Conservation (phyloP, 2,888 invertebrate species). For the Pandemis corylana region DNA sequence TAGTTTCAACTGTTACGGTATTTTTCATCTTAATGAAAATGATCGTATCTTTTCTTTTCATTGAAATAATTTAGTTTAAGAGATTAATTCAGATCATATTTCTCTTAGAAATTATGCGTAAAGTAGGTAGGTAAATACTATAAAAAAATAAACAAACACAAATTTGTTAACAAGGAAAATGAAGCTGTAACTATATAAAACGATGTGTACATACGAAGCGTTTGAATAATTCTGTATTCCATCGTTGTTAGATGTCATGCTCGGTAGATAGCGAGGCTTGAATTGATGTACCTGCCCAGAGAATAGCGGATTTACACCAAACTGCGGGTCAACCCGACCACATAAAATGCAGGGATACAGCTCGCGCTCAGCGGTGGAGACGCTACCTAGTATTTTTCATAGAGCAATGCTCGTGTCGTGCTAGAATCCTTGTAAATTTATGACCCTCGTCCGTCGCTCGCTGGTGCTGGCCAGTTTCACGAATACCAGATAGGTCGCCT, state of each 20-base stretch:
- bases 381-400: slow-evolving; percentile 75
- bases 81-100: too few species aligned
- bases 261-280: slow-evolving; percentile 6
- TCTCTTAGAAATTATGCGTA: background rate
- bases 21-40: background rate
- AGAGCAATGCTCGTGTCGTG: slow-evolving; percentile 74
- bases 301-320: slow-evolving; percentile 36
- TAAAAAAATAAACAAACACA: background rate
- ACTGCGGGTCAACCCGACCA: slow-evolving; percentile 28
- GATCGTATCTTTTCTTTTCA: background rate
- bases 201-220: background rate
- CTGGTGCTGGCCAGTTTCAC: slow-evolving; percentile 70
- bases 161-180: background rate
- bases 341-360: slow-evolving; percentile 43
- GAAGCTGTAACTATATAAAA: slow-evolving; percentile 7
- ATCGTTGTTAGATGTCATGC: background rate
- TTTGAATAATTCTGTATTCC: slow-evolving; percentile 5
- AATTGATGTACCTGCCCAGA: slow-evolving; percentile 32
- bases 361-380: slow-evolving; percentile 56
- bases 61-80: background rate
- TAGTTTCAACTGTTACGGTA: background rate
- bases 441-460: slow-evolving; percentile 63
- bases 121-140: background rate
- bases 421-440: slow-evolving; percentile 80
- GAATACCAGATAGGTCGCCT: slow-evolving; percentile 66